Conservation (phyloP, 2,113 vertebrate species). For the Colius striatus region DNA sequence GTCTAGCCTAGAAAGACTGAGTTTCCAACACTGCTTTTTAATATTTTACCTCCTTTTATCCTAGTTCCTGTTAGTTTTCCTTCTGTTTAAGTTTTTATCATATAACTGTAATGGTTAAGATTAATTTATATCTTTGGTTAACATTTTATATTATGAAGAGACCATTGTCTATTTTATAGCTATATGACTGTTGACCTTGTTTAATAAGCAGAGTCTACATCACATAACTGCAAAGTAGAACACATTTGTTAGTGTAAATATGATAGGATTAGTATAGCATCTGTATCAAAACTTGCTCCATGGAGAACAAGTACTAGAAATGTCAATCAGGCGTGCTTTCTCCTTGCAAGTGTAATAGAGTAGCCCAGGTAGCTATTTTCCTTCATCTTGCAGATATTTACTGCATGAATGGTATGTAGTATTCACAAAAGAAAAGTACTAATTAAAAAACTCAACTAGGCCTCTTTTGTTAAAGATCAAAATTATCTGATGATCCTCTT, state of each 20-base stretch:
- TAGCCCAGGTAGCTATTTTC: background rate
- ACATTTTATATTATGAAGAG: background rate
- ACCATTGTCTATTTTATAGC: background rate
- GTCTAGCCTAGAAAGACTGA: background rate
- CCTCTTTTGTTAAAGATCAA: background rate
- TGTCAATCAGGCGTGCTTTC: background rate
- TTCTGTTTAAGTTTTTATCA: background rate
- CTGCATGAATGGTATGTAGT: background rate
- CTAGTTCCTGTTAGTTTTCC: background rate
- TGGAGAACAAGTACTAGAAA: background rate
- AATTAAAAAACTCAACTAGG: background rate
- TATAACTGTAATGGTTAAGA: background rate
- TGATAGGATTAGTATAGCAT: background rate
- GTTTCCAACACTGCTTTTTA: background rate
- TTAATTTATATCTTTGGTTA: background rate
- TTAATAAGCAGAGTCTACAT: background rate
- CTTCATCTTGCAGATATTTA: conserved; percentile 24
- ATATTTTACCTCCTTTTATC: background rate
- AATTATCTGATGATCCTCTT: background rate
- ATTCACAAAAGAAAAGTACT: background rate
- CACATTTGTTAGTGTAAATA: background rate
- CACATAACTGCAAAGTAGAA: background rate
- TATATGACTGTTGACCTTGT: background rate
- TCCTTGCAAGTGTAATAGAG: background rate
- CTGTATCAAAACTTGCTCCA: background rate